phyloP scores from a whole-genome alignment of 2,113 vertebrate genomes.

The Porphyrio hochstetteri region DNA sequence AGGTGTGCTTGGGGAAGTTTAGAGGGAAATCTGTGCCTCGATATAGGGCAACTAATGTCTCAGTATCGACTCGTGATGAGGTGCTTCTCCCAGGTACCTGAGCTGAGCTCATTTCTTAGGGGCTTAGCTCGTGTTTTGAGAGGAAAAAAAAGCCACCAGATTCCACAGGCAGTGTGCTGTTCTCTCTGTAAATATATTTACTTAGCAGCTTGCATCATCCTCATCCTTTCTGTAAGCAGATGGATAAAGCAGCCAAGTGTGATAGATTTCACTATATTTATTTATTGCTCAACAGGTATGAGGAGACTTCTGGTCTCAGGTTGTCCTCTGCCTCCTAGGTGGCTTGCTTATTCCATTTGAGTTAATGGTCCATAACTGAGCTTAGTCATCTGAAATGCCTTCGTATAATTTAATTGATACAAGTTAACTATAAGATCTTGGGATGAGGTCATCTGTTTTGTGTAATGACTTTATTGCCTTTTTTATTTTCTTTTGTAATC shows the following conservation, averaged over 20 bases:
- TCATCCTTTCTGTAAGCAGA: background rate
- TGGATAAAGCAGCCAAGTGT: background rate
- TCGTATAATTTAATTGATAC: background rate
- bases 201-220: background rate
- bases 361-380: background rate
- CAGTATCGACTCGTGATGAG: background rate
- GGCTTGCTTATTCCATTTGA: background rate
- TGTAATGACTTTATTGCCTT: background rate
- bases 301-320: background rate
- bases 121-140: background rate
- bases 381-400: background rate
- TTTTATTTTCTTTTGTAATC: background rate
- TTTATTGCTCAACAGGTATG: background rate
- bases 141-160: background rate
- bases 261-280: background rate
- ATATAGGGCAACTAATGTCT: background rate
- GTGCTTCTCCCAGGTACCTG: background rate
- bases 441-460: background rate
- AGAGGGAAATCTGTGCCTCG: too few relatives aligned
- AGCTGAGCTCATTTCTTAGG: background rate
- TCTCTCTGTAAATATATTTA: background rate
- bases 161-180: fast-evolving
- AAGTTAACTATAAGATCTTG: background rate
- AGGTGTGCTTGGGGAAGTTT: background rate
- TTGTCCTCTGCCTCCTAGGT: background rate